These are phyloP conservation scores for Calliopsis andreniformis DNA, from an alignment of 1,140 invertebrate species.

Conservation along the genomic window DNA sequence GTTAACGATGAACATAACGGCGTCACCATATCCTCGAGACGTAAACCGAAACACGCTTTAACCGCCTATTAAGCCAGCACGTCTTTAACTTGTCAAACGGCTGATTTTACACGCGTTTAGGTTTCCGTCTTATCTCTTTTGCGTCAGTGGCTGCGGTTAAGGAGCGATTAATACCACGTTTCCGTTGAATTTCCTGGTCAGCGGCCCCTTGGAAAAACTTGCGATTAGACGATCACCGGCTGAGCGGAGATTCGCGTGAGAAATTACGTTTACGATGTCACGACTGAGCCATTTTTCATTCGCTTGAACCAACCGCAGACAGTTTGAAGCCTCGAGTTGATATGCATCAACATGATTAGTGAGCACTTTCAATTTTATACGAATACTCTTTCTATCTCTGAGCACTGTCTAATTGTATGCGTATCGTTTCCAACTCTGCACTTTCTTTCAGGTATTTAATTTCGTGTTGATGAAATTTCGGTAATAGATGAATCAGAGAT, in stretches of 20 bases:
- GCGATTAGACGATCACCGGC: neutral
- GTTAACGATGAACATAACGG: conserved; percentile 58
- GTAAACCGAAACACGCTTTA: conserved; percentile 60
- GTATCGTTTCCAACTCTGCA: too few relatives aligned
- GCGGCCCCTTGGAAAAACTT: neutral
- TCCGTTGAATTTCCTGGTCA: neutral
- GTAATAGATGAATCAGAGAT: too few relatives aligned
- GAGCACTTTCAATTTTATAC: too few relatives aligned
- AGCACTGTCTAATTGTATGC: too few relatives aligned
- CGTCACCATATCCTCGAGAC: conserved; percentile 41
- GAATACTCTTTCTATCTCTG: too few relatives aligned
- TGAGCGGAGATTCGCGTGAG: neutral
- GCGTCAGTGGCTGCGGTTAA: neutral
- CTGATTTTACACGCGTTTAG: conserved; percentile 44
- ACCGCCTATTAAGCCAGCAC: conserved; percentile 58
- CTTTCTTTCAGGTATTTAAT: too few relatives aligned
- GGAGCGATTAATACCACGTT: conserved; percentile 2
- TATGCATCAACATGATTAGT: neutral
- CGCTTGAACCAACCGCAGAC: neutral
- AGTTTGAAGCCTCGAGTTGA: neutral
- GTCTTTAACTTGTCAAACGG: conserved; percentile 34
- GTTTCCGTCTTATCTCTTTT: conserved; percentile 7
- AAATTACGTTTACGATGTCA: neutral
- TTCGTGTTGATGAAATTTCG: too few relatives aligned
- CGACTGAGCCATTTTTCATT: neutral